These are phyloP conservation scores for Poecilus cupreus DNA, from an alignment of 2,888 invertebrate species.

Conservation along the genomic window DNA sequence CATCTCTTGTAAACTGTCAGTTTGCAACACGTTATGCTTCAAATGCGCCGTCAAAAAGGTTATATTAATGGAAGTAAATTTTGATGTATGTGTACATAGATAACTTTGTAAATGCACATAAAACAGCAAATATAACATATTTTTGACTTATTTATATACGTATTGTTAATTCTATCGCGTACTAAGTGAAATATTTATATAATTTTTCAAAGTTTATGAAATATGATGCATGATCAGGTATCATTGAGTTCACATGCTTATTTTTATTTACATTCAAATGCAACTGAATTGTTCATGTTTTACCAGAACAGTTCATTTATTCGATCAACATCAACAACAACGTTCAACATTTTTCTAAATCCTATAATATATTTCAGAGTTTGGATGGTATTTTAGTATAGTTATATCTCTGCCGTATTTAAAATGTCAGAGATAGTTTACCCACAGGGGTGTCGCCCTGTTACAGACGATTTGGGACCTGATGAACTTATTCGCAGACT, in stretches of 20 bases:
- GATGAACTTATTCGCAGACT: slow-evolving; percentile 96
- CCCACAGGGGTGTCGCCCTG: slow-evolving; percentile 95
- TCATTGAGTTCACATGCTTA: background rate
- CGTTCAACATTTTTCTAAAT: background rate
- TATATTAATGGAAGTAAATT: slow-evolving; percentile 54
- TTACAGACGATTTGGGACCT: slow-evolving; percentile 94
- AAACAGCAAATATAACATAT: background rate
- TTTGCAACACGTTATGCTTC: slow-evolving; percentile 37
- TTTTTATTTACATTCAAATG: slow-evolving; percentile 5
- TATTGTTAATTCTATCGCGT: too few species aligned
- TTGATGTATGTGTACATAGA: slow-evolving; percentile 42
- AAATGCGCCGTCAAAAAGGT: slow-evolving; percentile 49
- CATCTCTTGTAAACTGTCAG: slow-evolving; percentile 17
- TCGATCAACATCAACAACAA: background rate
- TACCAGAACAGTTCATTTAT: background rate
- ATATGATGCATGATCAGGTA: background rate
- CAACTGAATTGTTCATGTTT: background rate
- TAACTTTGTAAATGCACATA: background rate
- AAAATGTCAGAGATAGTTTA: slow-evolving; percentile 91
- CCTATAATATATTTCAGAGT: slow-evolving; percentile 48
- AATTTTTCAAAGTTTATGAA: background rate
- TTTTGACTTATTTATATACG: background rate
- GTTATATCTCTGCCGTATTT: slow-evolving; percentile 48
- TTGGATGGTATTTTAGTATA: slow-evolving; percentile 57
- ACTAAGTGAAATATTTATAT: background rate